These are phyloP conservation scores for Pygocentrus nattereri DNA, from an alignment of 2,797 vertebrate genomes.

Conservation along the genomic window DNA sequence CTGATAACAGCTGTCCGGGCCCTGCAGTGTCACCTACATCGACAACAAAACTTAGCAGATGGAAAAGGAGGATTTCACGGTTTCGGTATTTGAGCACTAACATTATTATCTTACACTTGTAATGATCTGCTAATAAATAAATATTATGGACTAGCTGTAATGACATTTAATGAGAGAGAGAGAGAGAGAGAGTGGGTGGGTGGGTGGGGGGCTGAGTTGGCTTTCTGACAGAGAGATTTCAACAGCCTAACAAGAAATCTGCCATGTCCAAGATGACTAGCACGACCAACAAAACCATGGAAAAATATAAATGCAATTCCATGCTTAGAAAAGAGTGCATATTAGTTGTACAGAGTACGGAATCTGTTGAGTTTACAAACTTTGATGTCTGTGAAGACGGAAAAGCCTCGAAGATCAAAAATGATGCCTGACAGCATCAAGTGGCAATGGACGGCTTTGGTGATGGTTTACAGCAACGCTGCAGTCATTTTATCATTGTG, in stretches of 20 bases:
- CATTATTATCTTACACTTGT: constrained; percentile 75
- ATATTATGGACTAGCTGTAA: constrained; percentile 64
- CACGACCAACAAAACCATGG: constrained; percentile 26
- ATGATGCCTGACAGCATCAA: constrained; percentile 31
- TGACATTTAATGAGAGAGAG: not conserved
- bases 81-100: constrained; percentile 67
- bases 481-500: constrained; percentile 11
- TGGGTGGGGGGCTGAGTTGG: constrained; percentile 57
- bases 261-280: constrained; percentile 12
- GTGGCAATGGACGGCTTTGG: constrained; percentile 29
- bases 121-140: constrained; percentile 79
- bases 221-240: constrained; percentile 38
- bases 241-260: constrained; percentile 48
- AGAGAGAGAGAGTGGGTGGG: constrained; percentile 57
- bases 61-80: constrained; percentile 53
- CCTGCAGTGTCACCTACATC: constrained; percentile 77
- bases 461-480: constrained; percentile 33
- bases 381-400: constrained; percentile 27
- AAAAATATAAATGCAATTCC: constrained; percentile 47
- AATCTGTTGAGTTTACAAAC: constrained; percentile 35
- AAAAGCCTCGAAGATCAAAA: constrained; percentile 25
- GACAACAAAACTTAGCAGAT: constrained; percentile 63
- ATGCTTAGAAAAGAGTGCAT: constrained; percentile 36
- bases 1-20: constrained; percentile 81
- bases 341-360: constrained; percentile 20